Conservation (phyloP, 2,113 vertebrate species). For the Hucho hucho region DNA sequence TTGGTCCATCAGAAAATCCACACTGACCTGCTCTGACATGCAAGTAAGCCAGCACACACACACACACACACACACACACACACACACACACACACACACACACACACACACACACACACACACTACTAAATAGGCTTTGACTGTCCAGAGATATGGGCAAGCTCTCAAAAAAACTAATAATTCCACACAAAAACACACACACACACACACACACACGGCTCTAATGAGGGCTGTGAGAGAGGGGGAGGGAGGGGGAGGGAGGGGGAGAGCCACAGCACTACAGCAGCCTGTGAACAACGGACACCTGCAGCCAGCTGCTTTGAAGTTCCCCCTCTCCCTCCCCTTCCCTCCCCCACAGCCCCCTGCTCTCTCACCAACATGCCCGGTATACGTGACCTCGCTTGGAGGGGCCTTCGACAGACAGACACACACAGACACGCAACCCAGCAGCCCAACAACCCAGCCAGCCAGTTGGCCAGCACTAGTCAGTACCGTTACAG, state of each 20-base stretch:
- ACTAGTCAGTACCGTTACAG: background rate
- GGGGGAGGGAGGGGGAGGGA: background rate
- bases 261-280: background rate
- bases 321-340: slow-evolving; percentile 24
- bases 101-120: background rate
- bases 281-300: slow-evolving; percentile 16
- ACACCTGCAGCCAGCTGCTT: slow-evolving; percentile 23
- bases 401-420: background rate
- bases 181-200: slow-evolving; percentile 23
- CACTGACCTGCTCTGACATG: background rate
- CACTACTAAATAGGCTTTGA: background rate
- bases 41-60: background rate
- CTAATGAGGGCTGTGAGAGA: background rate
- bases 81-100: background rate
- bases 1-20: background rate
- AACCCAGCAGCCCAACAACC: background rate
- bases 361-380: background rate
- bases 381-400: too few species aligned
- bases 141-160: background rate
- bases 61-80: background rate
- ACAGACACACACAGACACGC: slow-evolving; percentile 1
- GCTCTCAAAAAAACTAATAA: background rate
- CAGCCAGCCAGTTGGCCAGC: background rate
- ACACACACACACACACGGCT: slow-evolving; percentile 9
- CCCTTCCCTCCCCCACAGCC: background rate